Evolutionary conservation across 53 echinoderm and acorn worm genomes (phyloP), one percentile per base, ranked within the genome.

Genomic region (Stichopus horrens): DNA sequence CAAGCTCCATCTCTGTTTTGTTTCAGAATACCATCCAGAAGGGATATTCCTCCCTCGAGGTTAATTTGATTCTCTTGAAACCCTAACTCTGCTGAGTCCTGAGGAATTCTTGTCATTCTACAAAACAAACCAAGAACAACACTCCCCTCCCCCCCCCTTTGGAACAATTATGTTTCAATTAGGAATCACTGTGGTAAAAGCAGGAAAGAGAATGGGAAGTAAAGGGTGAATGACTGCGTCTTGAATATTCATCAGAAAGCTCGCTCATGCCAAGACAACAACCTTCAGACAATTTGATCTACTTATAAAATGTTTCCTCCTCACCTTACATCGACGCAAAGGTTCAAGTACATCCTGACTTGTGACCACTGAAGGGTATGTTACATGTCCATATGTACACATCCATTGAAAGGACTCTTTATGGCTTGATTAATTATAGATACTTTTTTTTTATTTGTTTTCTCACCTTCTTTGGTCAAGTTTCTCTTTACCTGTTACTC

Each of bases 1-100:
- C 71, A 18, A 71, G 71, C 71, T 71, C 19, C 56, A n/a, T 23
- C 57, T 58, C 81, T 81, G 81, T 81, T 57, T n/a, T 54, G 81
- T 21, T 81, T 81, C 57, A 81, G 58, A 81, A 58, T 57, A 57
- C 6, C 20, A 57, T 56, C 58, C 57, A 56, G 58, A 23, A 13
- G 58, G 58, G 57, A 56, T 57, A 56, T 10, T 58, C 57, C 58
- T 81, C 81, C 81, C 81, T 16, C 4, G 81, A 81, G 81, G 81
- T 58, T 58, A 58, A 81, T 81, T 57, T 21, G 57, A 19, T 55
- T 58, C 58, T 57, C n/a, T 53, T 81, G 58, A 56, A 56, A 81
- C 20, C 21, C 75, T 58, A 5, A 9, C 58, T 21, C 57, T 9
- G 14, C 5, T 53, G 5, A 81, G 21, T 80, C 58, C 19, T 55